These are phyloP conservation scores for Uloborus diversus DNA, from an alignment of 1,140 invertebrate genomes.

Conservation along the genomic window DNA sequence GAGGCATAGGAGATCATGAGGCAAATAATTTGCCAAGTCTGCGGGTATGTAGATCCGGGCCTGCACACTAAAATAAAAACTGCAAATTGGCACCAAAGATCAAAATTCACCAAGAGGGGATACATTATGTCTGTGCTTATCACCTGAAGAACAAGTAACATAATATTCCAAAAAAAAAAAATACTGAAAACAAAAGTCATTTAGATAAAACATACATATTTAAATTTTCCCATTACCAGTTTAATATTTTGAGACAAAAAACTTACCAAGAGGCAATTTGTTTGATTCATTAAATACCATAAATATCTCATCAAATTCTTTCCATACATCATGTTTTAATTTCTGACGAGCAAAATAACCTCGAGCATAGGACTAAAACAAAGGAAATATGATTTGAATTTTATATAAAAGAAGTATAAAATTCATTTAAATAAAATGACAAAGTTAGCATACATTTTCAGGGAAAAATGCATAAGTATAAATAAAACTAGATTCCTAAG, in stretches of 20 bases:
- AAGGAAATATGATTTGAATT: constrained; percentile 26
- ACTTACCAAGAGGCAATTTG: constrained; percentile 69
- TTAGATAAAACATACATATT: background rate
- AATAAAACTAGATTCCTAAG: background rate
- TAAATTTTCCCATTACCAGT: too few species aligned
- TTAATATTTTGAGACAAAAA: background rate
- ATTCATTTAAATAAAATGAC: background rate
- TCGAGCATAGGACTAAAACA: constrained; percentile 60
- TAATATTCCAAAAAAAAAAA: too few species aligned
- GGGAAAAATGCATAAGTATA: background rate
- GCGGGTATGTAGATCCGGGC: too few species aligned
- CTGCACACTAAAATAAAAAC: too few species aligned
- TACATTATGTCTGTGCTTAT: too few species aligned
- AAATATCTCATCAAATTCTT: constrained; percentile 59
- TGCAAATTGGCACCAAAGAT: too few species aligned
- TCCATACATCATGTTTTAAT: constrained; percentile 59
- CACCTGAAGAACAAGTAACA: too few species aligned
- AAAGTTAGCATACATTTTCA: background rate
- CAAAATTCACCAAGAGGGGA: too few species aligned
- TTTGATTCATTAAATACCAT: constrained; percentile 58
- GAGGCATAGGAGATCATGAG: too few species aligned
- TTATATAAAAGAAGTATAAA: constrained; percentile 61
- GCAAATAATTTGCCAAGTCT: too few species aligned
- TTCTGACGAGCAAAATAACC: constrained; percentile 60
- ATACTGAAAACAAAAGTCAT: background rate